Percentiles rank a stretch among this genome's conserved stretches.
These are phyloP conservation scores for Parazoanthus atlanticus DNA, from an alignment of 92 coral and sea anemone genomes.

Conservation along the genomic window DNA sequence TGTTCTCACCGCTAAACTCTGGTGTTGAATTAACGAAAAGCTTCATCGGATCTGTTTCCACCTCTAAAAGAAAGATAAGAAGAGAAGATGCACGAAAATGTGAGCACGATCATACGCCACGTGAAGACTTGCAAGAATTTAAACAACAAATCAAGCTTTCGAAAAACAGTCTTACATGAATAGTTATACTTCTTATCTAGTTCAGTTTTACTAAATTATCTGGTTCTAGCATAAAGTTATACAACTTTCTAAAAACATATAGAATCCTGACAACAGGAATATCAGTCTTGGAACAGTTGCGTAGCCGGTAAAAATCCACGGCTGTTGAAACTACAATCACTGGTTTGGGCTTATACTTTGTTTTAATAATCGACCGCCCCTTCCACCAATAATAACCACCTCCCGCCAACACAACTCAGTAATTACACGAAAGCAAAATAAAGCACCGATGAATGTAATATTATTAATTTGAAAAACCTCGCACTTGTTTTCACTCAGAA, in stretches of 20 bases:
- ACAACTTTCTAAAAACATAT: too few species aligned
- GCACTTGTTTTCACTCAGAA: too few species aligned
- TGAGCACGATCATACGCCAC: not conserved
- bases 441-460: not conserved
- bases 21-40: not conserved
- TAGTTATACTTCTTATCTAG: not conserved
- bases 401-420: not conserved
- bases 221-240: not conserved
- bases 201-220: not conserved
- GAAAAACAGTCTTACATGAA: too few species aligned
- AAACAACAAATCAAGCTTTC: not conserved
- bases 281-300: not conserved
- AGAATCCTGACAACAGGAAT: not conserved
- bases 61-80: not conserved
- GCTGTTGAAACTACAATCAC: not conserved
- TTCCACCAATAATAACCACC: not conserved
- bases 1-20: not conserved
- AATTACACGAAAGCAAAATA: not conserved
- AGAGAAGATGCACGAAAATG: not conserved
- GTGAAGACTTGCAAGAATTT: not conserved
- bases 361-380: not conserved
- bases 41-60: not conserved
- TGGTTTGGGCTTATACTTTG: not conserved
- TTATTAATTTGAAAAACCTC: not conserved
- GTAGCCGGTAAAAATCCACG: not conserved